A percentile compares a stretch with the other conserved stretches of the same genome.
Evolutionary conservation across 2,888 invertebrate genomes (phyloP).

Genomic region (Acronicta psi): DNA sequence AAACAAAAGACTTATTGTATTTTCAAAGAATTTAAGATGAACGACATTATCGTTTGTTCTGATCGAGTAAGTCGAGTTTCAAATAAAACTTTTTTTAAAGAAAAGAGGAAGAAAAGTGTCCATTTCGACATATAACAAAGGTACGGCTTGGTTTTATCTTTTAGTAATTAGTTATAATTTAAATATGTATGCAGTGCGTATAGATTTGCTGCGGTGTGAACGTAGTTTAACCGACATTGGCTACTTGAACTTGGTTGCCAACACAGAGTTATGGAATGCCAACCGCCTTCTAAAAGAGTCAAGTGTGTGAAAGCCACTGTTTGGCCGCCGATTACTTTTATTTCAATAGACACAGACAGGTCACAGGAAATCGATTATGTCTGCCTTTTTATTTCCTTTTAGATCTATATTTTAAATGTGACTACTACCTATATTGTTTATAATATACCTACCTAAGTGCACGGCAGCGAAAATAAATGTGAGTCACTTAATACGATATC

Average conservation of each 20-base stretch:
- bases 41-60: too few relatives aligned
- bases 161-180: too few relatives aligned
- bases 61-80: too few relatives aligned
- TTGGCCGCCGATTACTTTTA: slow-evolving; percentile 17
- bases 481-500: background rate
- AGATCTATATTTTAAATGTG: background rate
- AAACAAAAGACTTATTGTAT: too few relatives aligned
- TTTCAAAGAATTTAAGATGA: too few relatives aligned
- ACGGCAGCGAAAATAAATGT: too few relatives aligned
- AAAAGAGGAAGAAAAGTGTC: too few relatives aligned
- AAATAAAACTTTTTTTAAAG: too few relatives aligned
- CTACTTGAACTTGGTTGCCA: slow-evolving; percentile 64
- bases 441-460: background rate
- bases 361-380: slow-evolving; percentile 36
- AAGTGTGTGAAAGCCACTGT: slow-evolving; percentile 72
- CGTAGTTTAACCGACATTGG: background rate
- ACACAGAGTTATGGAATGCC: slow-evolving; percentile 73
- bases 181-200: background rate
- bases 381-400: slow-evolving; percentile 22
- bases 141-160: too few relatives aligned
- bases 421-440: background rate
- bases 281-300: slow-evolving; percentile 75
- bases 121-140: too few relatives aligned
- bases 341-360: slow-evolving; percentile 20
- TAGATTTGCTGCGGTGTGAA: slow-evolving; percentile 27